A percentile compares a stretch with the other conserved stretches of the same genome.
phyloP scores from a whole-genome alignment of 1,140 invertebrate genomes.

The Drosophila erecta region DNA sequence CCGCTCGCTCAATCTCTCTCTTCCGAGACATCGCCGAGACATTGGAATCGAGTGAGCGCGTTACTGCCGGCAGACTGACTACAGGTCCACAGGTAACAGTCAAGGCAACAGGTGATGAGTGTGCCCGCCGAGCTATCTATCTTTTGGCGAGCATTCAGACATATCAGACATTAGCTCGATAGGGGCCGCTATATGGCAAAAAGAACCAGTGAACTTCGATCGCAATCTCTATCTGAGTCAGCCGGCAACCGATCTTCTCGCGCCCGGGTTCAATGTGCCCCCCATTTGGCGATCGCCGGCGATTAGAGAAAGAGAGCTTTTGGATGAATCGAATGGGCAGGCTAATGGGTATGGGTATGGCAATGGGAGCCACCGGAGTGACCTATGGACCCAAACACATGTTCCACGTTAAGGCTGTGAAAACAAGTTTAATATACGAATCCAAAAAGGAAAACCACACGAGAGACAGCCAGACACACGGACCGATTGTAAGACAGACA shows the following conservation, averaged over 20 bases:
- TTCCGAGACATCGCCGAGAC: not conserved
- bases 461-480: slow-evolving; percentile 5
- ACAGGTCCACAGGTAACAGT: too few species aligned
- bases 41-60: not conserved
- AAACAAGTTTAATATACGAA: slow-evolving; percentile 40
- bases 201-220: slow-evolving; percentile 21
- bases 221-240: slow-evolving; percentile 17
- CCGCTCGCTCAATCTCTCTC: not conserved
- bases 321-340: not conserved
- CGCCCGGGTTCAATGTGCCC: slow-evolving; percentile 41
- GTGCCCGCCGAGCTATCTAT: not conserved
- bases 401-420: slow-evolving; percentile 35
- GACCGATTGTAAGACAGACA: not conserved
- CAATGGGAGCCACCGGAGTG: slow-evolving; percentile 25
- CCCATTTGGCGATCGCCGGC: slow-evolving; percentile 19
- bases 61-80: too few species aligned
- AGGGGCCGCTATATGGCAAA: not conserved
- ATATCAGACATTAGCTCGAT: not conserved
- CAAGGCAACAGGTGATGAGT: slow-evolving; percentile 1
- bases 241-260: slow-evolving; percentile 12
- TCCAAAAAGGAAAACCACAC: slow-evolving; percentile 15
- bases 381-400: slow-evolving; percentile 79
- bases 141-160: slow-evolving; percentile 1
- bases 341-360: too few species aligned
- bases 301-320: slow-evolving; percentile 19